Percentiles rank a stretch among this genome's conserved stretches.
Evolutionary conservation across 2,113 vertebrate species (phyloP).

Genomic region (Tichodroma muraria): DNA sequence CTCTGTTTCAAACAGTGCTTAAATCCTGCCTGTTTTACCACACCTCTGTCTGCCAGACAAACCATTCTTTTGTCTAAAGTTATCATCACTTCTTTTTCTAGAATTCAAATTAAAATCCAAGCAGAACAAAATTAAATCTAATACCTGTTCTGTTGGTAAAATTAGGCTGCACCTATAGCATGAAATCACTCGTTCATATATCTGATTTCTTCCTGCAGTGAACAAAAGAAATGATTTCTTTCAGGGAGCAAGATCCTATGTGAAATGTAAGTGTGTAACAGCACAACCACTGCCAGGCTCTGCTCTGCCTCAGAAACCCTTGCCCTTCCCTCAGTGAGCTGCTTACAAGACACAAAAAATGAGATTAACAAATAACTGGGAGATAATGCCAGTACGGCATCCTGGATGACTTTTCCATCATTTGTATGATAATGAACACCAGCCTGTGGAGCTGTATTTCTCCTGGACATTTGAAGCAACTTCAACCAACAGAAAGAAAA

Average conservation of each 20-base stretch:
- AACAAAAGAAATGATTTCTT: not conserved
- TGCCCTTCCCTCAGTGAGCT: not conserved
- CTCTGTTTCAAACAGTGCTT: not conserved
- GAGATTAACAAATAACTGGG: not conserved
- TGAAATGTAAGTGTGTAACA: not conserved
- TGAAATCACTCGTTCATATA: not conserved
- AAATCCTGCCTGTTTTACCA: not conserved
- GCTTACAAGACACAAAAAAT: not conserved
- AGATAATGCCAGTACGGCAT: not conserved
- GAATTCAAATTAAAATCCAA: not conserved
- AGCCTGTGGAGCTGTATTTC: not conserved
- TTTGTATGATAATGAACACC: constrained; percentile 24
- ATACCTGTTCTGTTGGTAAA: not conserved
- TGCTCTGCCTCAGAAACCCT: not conserved
- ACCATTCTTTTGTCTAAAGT: not conserved
- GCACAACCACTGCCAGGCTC: not conserved
- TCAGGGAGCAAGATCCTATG: not conserved
- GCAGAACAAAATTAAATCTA: not conserved
- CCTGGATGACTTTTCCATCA: not conserved
- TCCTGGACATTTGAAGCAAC: not conserved
- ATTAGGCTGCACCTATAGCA: not conserved
- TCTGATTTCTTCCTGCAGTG: not conserved
- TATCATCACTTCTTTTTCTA: not conserved
- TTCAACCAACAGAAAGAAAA: not conserved
- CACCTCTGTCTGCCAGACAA: not conserved